A percentile compares a stretch with the other conserved stretches of the same genome.
Evolutionary conservation across 2,113 vertebrate species (phyloP).

Genomic region (Ploceus nigricollis): DNA sequence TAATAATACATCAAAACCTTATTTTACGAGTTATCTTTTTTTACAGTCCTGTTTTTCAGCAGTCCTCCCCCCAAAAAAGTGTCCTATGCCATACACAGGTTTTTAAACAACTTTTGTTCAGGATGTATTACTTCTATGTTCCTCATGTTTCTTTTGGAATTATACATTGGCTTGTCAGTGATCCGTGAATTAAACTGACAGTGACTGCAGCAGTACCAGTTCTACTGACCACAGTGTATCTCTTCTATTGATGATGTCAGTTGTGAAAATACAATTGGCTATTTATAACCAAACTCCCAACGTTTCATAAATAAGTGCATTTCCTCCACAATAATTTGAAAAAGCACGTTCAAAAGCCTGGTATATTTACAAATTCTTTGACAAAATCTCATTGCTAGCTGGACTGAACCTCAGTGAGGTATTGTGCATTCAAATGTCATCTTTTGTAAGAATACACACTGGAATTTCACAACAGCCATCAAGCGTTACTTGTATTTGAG

Average conservation of each 20-base stretch:
- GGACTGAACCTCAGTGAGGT: not conserved
- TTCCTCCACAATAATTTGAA: not conserved
- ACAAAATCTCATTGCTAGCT: not conserved
- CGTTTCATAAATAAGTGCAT: not conserved
- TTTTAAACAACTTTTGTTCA: not conserved
- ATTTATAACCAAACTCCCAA: not conserved
- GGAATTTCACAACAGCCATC: not conserved
- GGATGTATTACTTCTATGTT: constrained; percentile 3
- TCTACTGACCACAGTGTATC: not conserved
- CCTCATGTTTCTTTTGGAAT: constrained; percentile 12
- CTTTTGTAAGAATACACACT: not conserved
- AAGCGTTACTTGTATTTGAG: constrained; percentile 20
- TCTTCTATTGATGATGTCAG: not conserved
- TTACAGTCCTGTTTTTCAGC: not conserved
- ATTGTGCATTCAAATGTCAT: not conserved
- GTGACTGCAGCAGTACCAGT: not conserved
- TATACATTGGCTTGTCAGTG: not conserved
- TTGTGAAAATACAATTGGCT: constrained; percentile 2
- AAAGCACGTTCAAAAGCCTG: not conserved
- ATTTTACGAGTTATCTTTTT: not conserved
- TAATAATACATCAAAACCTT: not conserved
- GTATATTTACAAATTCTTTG: not conserved
- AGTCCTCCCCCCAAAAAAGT: not conserved
- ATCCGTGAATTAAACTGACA: constrained; percentile 50
- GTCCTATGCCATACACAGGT: not conserved